Percentiles rank a stretch among this genome's conserved stretches.
Evolutionary conservation across 2,797 vertebrate genomes (phyloP).

Genomic region (Sebastes glaucus): DNA sequence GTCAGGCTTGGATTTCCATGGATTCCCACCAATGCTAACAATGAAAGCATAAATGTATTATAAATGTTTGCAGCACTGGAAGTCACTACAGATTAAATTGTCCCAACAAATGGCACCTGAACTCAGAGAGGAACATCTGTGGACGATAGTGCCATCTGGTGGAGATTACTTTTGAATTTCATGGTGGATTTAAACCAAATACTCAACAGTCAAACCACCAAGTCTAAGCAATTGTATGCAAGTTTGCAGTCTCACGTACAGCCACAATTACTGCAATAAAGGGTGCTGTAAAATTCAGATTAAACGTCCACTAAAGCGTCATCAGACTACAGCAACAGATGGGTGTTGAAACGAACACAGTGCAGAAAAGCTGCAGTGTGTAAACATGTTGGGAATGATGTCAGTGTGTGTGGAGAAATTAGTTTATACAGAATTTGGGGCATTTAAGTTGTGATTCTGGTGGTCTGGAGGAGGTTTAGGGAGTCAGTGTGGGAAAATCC

Average conservation of each 20-base stretch:
- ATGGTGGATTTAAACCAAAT: slow-evolving; percentile 16
- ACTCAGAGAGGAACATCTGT: neutral
- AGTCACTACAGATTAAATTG: neutral
- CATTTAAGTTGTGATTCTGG: neutral
- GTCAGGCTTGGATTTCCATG: neutral
- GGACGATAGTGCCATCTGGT: slow-evolving; percentile 46
- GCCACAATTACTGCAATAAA: slow-evolving; percentile 6
- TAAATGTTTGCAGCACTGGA: slow-evolving; percentile 7
- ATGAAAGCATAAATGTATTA: neutral
- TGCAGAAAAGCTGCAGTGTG: slow-evolving; percentile 3
- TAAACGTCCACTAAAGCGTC: neutral
- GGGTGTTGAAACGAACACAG: slow-evolving; percentile 1
- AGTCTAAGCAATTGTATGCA: slow-evolving; percentile 26
- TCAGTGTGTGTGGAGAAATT: slow-evolving; percentile 8
- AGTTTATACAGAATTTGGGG: slow-evolving; percentile 13
- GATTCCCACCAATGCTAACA: neutral
- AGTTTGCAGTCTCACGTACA: slow-evolving; percentile 1
- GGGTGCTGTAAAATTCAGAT: slow-evolving; percentile 13
- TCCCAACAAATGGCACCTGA: neutral
- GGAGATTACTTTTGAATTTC: slow-evolving; percentile 4
- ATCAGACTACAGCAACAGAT: slow-evolving; percentile 2
- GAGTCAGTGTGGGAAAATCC: slow-evolving; percentile 9
- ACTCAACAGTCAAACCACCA: slow-evolving; percentile 8
- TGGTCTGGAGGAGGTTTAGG: slow-evolving; percentile 22
- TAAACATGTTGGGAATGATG: slow-evolving; percentile 29